Percentiles rank a stretch among this genome's conserved stretches.
These are phyloP conservation scores for Ceratosolen fusciceps DNA, from an alignment of 1,140 invertebrate species.

Conservation along the genomic window DNA sequence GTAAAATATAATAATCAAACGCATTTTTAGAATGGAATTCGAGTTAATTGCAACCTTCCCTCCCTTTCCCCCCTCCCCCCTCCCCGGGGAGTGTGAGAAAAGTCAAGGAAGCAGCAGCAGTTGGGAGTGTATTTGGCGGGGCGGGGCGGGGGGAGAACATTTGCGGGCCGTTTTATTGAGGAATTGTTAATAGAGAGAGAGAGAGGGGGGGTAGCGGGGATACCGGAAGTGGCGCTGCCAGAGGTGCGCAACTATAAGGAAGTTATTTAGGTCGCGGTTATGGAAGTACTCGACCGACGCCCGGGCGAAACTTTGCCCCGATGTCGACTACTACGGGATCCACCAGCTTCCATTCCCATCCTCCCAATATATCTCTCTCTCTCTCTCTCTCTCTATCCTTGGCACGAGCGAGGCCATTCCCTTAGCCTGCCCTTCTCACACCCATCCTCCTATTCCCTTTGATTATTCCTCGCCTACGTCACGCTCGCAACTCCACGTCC, in stretches of 20 bases:
- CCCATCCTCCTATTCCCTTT: constrained; percentile 17
- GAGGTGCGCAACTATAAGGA: constrained; percentile 34
- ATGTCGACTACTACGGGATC: neutral
- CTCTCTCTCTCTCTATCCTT: neutral
- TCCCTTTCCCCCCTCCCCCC: too few species aligned
- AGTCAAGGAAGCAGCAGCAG: too few species aligned
- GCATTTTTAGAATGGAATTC: neutral
- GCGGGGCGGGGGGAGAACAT: neutral
- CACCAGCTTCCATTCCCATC: neutral
- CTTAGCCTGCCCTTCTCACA: neutral
- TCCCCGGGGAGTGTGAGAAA: neutral
- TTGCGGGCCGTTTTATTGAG: constrained; percentile 32
- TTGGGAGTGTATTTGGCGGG: too few species aligned
- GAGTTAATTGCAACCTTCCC: neutral
- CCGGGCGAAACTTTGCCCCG: constrained; percentile 32
- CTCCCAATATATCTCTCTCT: neutral
- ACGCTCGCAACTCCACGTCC: neutral
- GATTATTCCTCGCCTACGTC: constrained; percentile 40
- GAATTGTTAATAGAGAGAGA: constrained; percentile 33
- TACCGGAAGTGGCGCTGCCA: constrained; percentile 19
- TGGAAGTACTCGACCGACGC: constrained; percentile 44
- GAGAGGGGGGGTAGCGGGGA: too few species aligned
- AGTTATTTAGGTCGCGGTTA: constrained; percentile 47
- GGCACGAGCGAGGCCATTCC: constrained; percentile 14
- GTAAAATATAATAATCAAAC: neutral